Evolutionary conservation across 2,113 vertebrate species (phyloP).

Genomic region (Cathartes aura): DNA sequence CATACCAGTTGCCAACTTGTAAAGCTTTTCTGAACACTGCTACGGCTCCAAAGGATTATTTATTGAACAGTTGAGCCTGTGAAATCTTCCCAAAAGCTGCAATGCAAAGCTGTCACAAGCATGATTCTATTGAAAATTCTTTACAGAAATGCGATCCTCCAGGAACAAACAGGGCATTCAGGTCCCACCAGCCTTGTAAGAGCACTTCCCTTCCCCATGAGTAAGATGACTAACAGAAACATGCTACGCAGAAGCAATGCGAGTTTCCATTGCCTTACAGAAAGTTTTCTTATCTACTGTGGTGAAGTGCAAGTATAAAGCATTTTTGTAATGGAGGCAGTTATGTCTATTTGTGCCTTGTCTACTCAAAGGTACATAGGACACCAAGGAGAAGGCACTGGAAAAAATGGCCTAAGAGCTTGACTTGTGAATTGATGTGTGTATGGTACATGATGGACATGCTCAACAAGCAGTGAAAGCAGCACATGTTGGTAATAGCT

Average conservation of each 20-base stretch:
- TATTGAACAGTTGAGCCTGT: background rate
- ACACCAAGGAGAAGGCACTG: background rate
- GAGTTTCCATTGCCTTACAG: background rate
- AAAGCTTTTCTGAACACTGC: background rate
- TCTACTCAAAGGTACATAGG: background rate
- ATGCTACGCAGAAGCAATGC: fast-evolving
- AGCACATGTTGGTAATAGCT: background rate
- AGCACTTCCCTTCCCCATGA: background rate
- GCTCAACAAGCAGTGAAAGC: background rate
- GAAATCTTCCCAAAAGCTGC: background rate
- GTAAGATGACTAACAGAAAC: background rate
- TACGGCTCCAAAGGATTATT: conserved; percentile 3
- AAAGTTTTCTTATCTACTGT: background rate
- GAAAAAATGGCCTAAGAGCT: background rate
- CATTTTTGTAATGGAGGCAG: background rate
- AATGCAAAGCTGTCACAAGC: background rate
- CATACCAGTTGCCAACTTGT: background rate
- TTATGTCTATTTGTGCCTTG: background rate
- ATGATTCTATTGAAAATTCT: background rate
- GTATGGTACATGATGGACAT: background rate
- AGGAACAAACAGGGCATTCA: background rate
- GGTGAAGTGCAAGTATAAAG: background rate
- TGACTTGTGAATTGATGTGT: background rate
- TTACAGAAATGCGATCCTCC: background rate
- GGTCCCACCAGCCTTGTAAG: background rate